A percentile compares a stretch with the other conserved stretches of the same genome.
phyloP scores from a whole-genome alignment of 1,140 invertebrate genomes.

The Periplaneta americana region DNA sequence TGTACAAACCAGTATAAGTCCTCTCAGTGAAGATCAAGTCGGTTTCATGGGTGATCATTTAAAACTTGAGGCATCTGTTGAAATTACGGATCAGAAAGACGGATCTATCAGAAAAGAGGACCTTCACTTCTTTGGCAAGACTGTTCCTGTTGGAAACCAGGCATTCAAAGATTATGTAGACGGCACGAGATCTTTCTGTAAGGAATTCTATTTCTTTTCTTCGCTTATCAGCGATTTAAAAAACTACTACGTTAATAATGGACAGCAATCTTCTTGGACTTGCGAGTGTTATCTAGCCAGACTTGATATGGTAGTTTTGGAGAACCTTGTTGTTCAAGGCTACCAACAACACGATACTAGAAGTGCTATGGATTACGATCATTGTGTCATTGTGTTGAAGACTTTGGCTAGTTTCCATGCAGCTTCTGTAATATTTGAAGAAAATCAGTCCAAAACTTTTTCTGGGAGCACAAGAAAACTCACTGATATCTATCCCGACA shows the following conservation, averaged over 20 bases:
- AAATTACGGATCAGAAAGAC: no score
- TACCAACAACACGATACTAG: no score
- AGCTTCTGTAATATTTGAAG: conserved; percentile 45
- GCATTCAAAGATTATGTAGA: neutral
- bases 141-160: neutral
- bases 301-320: no score
- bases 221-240: neutral
- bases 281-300: no score
- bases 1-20: no score
- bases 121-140: neutral
- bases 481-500: conserved; percentile 37
- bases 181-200: neutral
- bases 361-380: conserved; percentile 41
- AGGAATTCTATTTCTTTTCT: neutral
- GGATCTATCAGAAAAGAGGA: no score
- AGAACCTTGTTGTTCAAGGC: no score
- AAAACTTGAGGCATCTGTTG: neutral
- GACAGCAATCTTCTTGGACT: no score
- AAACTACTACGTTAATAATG: no score
- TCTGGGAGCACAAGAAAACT: conserved; percentile 24
- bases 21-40: no score
- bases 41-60: neutral
- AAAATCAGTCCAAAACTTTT: conserved; percentile 30
- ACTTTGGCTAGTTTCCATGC: conserved; percentile 49
- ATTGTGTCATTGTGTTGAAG: conserved; percentile 42